Percentiles rank a stretch among this genome's conserved stretches.
These are phyloP conservation scores for Leptinotarsa lineolata DNA, from an alignment of 1,140 invertebrate species.

Conservation along the genomic window DNA sequence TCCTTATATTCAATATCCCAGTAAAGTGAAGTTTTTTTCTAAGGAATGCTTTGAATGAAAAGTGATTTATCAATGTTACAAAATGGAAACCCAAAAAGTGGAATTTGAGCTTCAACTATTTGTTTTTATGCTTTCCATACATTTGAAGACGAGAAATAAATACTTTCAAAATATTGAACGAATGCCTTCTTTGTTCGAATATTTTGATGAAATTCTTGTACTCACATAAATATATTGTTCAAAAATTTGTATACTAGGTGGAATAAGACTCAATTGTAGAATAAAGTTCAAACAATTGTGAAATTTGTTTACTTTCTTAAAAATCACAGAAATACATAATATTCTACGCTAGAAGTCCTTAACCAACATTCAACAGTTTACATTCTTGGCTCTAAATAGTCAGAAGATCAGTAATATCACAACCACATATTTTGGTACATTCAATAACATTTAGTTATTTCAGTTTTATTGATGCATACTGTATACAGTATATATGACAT, in stretches of 20 bases:
- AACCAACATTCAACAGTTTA: slow-evolving; percentile 27
- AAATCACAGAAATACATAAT: slow-evolving; percentile 26
- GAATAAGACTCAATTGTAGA: not conserved
- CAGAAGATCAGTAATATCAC: slow-evolving; percentile 19
- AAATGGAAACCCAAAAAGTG: too few species aligned
- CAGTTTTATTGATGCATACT: too few species aligned
- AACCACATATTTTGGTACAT: slow-evolving; percentile 17
- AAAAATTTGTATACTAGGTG: not conserved
- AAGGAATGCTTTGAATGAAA: too few species aligned
- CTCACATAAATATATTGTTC: not conserved
- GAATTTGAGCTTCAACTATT: too few species aligned
- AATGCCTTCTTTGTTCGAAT: slow-evolving; percentile 26
- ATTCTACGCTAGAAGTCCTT: slow-evolving; percentile 11
- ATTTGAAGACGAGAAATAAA: too few species aligned
- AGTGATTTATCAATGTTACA: too few species aligned
- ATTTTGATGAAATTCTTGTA: slow-evolving; percentile 14
- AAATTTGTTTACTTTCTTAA: slow-evolving; percentile 22
- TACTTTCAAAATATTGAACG: slow-evolving; percentile 16
- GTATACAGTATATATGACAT: too few species aligned
- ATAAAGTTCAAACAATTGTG: slow-evolving; percentile 10
- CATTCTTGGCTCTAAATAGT: slow-evolving; percentile 18
- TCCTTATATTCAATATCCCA: too few species aligned
- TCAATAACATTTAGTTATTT: not conserved
- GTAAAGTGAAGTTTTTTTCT: too few species aligned
- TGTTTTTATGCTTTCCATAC: too few species aligned